Conservation (phyloP, 2,888 invertebrate genomes). For the Aelia acuminata region DNA sequence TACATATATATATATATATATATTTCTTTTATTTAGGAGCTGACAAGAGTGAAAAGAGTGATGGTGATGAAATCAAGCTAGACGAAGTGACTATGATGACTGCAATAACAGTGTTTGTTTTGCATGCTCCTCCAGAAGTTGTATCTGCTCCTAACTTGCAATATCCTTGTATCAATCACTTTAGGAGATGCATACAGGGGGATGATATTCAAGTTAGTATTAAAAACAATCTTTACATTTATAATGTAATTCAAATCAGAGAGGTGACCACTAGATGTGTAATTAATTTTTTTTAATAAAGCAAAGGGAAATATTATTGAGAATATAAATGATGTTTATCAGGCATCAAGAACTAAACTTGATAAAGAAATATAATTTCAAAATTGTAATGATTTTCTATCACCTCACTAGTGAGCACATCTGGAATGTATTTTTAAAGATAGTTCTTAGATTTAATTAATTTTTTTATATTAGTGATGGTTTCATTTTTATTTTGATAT, state of each 20-base stretch:
- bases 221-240: background rate
- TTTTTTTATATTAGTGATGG: no score
- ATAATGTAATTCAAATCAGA: background rate
- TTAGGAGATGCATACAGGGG: conserved; percentile 84
- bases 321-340: no score
- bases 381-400: no score
- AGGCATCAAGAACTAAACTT: no score
- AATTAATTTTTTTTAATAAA: background rate
- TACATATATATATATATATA: background rate
- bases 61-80: conserved; percentile 80
- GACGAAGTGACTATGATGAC: conserved; percentile 90
- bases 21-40: conserved; percentile 46
- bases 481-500: no score
- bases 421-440: no score
- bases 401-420: no score
- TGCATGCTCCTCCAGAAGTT: conserved; percentile 84
- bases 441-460: no score
- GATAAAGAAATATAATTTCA: no score
- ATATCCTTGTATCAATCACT: conserved; percentile 93
- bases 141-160: conserved; percentile 85
- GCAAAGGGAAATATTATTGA: no score
- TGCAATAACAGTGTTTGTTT: conserved; percentile 89
- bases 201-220: conserved; percentile 74
- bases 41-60: conserved; percentile 68
- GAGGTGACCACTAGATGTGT: background rate